phyloP scores from a whole-genome alignment of 2,797 vertebrate species.

The Allobates femoralis region DNA sequence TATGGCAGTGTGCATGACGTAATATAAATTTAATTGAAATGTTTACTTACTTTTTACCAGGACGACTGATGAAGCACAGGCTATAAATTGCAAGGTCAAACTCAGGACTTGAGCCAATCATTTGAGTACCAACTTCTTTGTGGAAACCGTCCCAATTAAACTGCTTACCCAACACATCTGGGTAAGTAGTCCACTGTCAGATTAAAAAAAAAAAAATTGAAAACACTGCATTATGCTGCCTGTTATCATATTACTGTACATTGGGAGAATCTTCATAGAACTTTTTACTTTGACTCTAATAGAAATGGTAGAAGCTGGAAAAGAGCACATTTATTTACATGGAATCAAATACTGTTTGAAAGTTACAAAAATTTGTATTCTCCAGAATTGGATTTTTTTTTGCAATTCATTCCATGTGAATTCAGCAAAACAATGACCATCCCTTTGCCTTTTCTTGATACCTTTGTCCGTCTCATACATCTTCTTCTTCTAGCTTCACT shows the following conservation, averaged over 20 bases:
- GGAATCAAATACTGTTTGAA: too few relatives aligned
- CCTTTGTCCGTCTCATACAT: too few relatives aligned
- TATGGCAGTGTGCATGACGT: not conserved
- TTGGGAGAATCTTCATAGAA: not conserved
- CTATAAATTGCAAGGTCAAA: constrained; percentile 92
- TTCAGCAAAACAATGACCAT: too few relatives aligned
- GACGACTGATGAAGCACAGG: constrained; percentile 89
- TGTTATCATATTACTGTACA: not conserved
- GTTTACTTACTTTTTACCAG: constrained; percentile 84
- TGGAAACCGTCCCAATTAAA: constrained; percentile 91
- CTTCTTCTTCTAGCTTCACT: too few relatives aligned
- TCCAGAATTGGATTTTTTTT: too few relatives aligned
- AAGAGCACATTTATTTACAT: too few relatives aligned
- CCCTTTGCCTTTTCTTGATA: too few relatives aligned
- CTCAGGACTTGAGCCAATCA: constrained; percentile 94
- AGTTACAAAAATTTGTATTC: too few relatives aligned
- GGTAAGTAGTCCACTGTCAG: constrained; percentile 85
- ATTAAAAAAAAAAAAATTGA: not conserved
- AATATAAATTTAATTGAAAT: not conserved
- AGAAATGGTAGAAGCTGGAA: not conserved
- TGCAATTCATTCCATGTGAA: too few relatives aligned
- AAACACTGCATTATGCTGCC: not conserved
- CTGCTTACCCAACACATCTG: constrained; percentile 90
- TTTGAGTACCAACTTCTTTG: constrained; percentile 89
- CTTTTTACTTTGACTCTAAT: not conserved